Base-by-base conservation (phyloP, 2,113 vertebrate genomes). In the Gasterosteus aculeatus region DNA sequence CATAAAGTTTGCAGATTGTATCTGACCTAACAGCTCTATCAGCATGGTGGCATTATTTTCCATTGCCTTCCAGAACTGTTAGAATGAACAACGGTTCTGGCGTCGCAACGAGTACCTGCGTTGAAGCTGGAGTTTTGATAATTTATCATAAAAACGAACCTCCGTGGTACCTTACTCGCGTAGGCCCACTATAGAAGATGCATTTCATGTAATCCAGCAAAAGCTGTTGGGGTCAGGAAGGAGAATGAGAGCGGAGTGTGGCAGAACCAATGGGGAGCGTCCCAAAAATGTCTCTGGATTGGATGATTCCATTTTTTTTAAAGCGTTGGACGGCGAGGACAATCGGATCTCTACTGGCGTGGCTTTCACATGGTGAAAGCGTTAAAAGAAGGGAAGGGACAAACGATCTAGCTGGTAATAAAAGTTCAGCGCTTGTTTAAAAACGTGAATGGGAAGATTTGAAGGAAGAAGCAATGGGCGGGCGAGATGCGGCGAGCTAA, bases 71-170 rank as follows among this genome's bases (percentile, higher is more conserved):
- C 49, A 56, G 33, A 69, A 39, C 18, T 14, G 22, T 39, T 12
- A 44, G 49, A 46, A 38, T 57, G 31, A 42, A n/a, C 7, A 10
- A 33, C 56, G 31, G n/a, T 75, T 26, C 72, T 66, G 59, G 44
- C 22, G 33, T 68, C 68, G 6, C 68, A 75, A 51, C 35, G 15
- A 8, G 46, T 53, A 44, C 64, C 35, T 54, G 7, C 12, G 49
- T 53, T 53, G 10, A 53, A 22, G 49, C 49, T 53, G n/a, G n/a
- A 53, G 19, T 53, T 53, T 4, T 9, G n/a, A n/a, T 53, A 3
- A 2, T 53, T 53, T 11, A 53, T 3, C 49, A 53, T 51, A 51
- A 10, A 53, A 53, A n/a, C 22, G 22, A 26, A 26, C 22, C 22
- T 51, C 7, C 10, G 19, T 22, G 47, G 47, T 8, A 8, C n/a